Evolutionary conservation across 1,140 invertebrate species (phyloP), one percentile per base, ranked within the genome.

Genomic region (Hylaeus anthracinus): DNA sequence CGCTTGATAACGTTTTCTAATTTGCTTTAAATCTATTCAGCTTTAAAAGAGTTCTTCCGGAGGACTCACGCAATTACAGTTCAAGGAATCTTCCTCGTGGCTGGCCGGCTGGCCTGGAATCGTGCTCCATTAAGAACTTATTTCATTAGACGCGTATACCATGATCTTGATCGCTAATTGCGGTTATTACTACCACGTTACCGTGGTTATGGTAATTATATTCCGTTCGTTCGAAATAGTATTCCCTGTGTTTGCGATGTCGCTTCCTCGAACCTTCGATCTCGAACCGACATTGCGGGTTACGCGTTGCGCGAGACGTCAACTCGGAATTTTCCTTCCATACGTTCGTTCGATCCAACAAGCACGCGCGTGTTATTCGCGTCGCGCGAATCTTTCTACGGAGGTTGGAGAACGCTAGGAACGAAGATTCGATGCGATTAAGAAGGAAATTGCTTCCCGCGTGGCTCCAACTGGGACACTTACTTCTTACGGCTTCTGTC

Each of bases 1-100:
- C 8, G n/a, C 61, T 69, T 79, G 76, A 82, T 83, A 82, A 81
- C 72, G 45, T 83, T 83, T 81, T 81, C 82, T 81, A 81, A 83
- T 83, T 83, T 81, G 60, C 60, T 39, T 56, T 71, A 81, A 80
- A 58, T 81, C 72, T 65, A 39, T 39, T 64, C 63, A 45, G 71
- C 65, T 83, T 75, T 65, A 75, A 48, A 71, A 58, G 55, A 64
- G 8, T 67, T 60, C 63, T 60, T 72, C 51, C 41, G 51, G 58
- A 70, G 53, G 45, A 74, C 63, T 53, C 55, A 26, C 15, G 70
- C 70, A 41, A 48, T 53, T 55, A 45, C 80, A 74, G 66, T 56
- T 58, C 71, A 56, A 71, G 67, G 67, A 81, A 74, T 71, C 66
- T 65, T 39, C 66, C 75, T 65, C 55, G 41, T 58, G 48, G 43